phyloP scores from a whole-genome alignment of 2,888 invertebrate genomes.

The Nysson spinosus region DNA sequence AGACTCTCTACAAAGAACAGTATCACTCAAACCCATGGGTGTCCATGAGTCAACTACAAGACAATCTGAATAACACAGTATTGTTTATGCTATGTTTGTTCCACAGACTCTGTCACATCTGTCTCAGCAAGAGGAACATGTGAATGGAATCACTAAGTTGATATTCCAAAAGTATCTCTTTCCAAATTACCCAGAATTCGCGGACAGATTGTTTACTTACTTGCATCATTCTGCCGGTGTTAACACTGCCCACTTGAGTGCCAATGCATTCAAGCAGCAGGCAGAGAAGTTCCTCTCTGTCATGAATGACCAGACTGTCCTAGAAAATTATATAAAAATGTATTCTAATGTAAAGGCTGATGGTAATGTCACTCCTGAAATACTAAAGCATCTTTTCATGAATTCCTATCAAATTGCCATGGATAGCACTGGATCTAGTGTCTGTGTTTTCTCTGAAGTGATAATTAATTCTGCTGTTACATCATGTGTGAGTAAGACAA shows the following conservation, averaged over 20 bases:
- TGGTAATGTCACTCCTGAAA: constrained; percentile 81
- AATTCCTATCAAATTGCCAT: constrained; percentile 88
- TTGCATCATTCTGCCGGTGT: constrained; percentile 82
- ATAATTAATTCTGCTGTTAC: constrained; percentile 86
- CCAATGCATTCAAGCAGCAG: constrained; percentile 84
- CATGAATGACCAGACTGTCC: constrained; percentile 80
- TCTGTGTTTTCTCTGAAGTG: constrained; percentile 84
- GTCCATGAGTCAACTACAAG: not conserved
- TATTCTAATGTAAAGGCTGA: constrained; percentile 75
- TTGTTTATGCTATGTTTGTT: no score
- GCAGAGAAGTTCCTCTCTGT: constrained; percentile 83
- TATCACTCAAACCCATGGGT: no score
- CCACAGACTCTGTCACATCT: constrained; percentile 86
- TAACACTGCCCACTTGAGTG: constrained; percentile 82
- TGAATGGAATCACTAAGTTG: constrained; percentile 84
- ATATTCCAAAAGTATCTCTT: constrained; percentile 88
- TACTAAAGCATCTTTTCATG: constrained; percentile 83
- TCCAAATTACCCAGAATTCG: constrained; percentile 87
- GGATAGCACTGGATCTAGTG: constrained; percentile 84
- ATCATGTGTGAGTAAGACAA: constrained; percentile 81
- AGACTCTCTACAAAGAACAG: not conserved
- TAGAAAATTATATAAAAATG: constrained; percentile 85
- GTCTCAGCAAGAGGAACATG: constrained; percentile 84
- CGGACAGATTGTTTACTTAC: constrained; percentile 83
- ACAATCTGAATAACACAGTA: no score